These are phyloP conservation scores for Delphinapterus leucas DNA, from an alignment of 2,113 vertebrate species.

Conservation along the genomic window DNA sequence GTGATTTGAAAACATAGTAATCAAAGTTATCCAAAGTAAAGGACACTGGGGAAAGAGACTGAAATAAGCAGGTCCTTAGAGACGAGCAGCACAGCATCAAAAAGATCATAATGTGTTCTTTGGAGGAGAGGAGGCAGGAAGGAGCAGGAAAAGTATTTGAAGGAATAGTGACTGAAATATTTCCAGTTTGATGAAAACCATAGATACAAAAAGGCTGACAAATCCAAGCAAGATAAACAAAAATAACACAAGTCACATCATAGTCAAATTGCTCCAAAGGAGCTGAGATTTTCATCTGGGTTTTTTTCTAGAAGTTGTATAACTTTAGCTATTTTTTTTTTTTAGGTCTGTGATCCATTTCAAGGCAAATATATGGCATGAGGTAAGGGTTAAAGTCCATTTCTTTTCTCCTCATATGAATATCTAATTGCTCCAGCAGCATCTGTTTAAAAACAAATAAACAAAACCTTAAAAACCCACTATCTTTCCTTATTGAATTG, in stretches of 20 bases:
- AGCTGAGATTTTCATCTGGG: no score
- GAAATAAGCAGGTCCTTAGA: neutral
- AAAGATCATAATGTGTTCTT: rapidly evolving
- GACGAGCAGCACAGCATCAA: neutral
- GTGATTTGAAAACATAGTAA: neutral
- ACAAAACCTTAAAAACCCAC: no score
- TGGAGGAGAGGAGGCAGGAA: neutral
- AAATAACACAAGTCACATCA: neutral
- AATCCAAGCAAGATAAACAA: neutral
- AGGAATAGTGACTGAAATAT: neutral
- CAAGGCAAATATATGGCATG: no score
- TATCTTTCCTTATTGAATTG: neutral
- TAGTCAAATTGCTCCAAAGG: neutral
- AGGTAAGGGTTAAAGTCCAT: no score
- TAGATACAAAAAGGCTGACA: no score
- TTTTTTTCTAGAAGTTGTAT: neutral
- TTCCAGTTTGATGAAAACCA: neutral
- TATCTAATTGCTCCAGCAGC: neutral
- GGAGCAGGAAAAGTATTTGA: neutral
- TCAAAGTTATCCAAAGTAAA: neutral
- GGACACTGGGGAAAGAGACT: neutral
- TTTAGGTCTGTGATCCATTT: no score
- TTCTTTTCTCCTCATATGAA: neutral
- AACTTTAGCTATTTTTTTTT: neutral
- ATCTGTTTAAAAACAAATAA: no score